Percentiles rank a stretch among this genome's conserved stretches.
These are phyloP conservation scores for Mionectes olivaceus DNA, from an alignment of 2,797 vertebrate species.

Conservation along the genomic window DNA sequence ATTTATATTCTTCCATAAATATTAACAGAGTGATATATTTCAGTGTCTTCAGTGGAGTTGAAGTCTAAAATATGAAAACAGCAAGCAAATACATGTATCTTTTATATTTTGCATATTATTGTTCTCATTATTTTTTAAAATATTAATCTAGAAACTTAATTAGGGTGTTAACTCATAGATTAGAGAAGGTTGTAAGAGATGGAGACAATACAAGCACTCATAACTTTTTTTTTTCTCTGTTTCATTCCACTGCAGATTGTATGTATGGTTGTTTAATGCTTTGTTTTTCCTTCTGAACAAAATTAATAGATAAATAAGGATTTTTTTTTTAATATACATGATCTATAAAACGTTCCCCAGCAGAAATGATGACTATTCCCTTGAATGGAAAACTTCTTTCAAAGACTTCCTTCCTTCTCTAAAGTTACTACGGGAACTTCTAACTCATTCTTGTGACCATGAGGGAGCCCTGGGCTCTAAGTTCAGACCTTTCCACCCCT, in stretches of 20 bases:
- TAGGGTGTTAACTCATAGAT: conserved; percentile 40
- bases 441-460: background rate
- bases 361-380: background rate
- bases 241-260: background rate
- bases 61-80: background rate
- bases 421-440: background rate
- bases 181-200: background rate
- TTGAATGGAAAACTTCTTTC: background rate
- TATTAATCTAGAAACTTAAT: conserved; percentile 41
- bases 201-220: background rate
- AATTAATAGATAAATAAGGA: conserved; percentile 29
- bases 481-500: background rate
- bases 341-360: background rate
- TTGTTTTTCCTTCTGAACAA: background rate
- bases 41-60: background rate
- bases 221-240: background rate
- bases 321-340: background rate
- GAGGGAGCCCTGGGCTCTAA: background rate
- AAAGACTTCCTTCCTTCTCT: background rate
- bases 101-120: background rate
- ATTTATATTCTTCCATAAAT: conserved; percentile 40
- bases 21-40: conserved; percentile 15
- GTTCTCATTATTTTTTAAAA: conserved; percentile 1
- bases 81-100: background rate
- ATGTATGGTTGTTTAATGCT: background rate